These are phyloP conservation scores for Anastatus disparis DNA, from an alignment of 1,140 invertebrate species.

Conservation along the genomic window DNA sequence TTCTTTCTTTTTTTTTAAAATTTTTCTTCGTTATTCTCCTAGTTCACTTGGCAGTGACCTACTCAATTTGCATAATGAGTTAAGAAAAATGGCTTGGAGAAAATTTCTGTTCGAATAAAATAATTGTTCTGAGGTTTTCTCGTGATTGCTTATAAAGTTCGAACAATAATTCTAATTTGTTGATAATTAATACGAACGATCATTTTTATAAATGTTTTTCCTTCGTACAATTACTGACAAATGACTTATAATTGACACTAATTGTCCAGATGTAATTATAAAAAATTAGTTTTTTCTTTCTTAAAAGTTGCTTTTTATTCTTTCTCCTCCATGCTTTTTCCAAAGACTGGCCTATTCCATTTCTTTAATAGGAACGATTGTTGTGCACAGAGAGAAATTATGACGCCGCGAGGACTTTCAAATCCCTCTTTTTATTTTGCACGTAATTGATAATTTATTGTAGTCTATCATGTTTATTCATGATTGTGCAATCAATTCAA, in stretches of 20 bases:
- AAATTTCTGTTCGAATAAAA: background rate
- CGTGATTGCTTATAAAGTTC: background rate
- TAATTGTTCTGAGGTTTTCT: background rate
- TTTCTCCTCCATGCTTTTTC: background rate
- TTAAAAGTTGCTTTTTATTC: conserved; percentile 1
- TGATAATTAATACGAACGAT: background rate
- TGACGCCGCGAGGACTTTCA: background rate
- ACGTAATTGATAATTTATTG: conserved; percentile 7
- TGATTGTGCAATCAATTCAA: background rate
- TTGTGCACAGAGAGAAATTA: background rate
- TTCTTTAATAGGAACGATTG: conserved; percentile 1
- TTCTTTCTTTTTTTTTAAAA: conserved; percentile 7
- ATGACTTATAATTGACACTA: background rate
- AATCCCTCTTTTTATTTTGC: background rate
- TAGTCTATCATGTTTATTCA: background rate
- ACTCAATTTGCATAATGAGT: conserved; percentile 32
- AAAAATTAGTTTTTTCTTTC: too few species aligned
- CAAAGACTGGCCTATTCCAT: background rate
- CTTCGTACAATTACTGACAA: background rate
- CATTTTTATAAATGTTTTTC: too few species aligned
- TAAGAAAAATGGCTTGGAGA: conserved; percentile 4
- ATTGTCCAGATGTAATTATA: too few species aligned
- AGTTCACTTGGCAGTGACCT: conserved; percentile 36
- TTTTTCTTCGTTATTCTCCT: too few species aligned
- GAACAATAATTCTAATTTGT: background rate